Conservation (phyloP, 2,888 invertebrate species). For the Cactoblastis cactorum region DNA sequence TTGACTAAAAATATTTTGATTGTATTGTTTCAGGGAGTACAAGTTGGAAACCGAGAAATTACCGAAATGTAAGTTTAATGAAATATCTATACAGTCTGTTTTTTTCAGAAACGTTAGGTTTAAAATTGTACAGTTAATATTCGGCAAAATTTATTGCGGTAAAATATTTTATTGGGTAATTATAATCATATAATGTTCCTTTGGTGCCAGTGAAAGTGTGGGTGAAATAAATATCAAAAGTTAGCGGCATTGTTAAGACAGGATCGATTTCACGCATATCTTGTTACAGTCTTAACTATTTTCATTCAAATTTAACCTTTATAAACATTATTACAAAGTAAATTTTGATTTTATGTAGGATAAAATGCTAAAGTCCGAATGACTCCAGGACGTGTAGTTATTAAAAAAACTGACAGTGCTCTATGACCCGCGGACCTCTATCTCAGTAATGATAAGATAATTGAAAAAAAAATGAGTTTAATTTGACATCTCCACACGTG, state of each 20-base stretch:
- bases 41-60: conserved; percentile 36
- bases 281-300: conserved; percentile 22
- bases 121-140: too few species aligned
- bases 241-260: conserved; percentile 25
- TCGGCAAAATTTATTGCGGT: conserved; percentile 15
- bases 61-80: conserved; percentile 53
- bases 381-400: conserved; percentile 28
- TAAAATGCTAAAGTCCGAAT: neutral
- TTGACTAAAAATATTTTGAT: conserved; percentile 25
- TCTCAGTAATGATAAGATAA: conserved; percentile 26
- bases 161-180: neutral
- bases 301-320: conserved; percentile 14
- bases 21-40: conserved; percentile 64
- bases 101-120: too few species aligned
- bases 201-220: conserved; percentile 21
- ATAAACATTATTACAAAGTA: neutral
- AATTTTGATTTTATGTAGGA: neutral
- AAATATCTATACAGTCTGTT: neutral
- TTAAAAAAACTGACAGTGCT: conserved; percentile 36
- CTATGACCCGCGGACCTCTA: conserved; percentile 22
- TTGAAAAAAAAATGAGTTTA: conserved; percentile 21
- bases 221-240: conserved; percentile 31
- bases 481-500: conserved; percentile 16
- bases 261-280: conserved; percentile 37
- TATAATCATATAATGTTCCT: neutral